These are phyloP conservation scores for Bombus impatiens DNA, from an alignment of 1,140 invertebrate species.

Conservation along the genomic window DNA sequence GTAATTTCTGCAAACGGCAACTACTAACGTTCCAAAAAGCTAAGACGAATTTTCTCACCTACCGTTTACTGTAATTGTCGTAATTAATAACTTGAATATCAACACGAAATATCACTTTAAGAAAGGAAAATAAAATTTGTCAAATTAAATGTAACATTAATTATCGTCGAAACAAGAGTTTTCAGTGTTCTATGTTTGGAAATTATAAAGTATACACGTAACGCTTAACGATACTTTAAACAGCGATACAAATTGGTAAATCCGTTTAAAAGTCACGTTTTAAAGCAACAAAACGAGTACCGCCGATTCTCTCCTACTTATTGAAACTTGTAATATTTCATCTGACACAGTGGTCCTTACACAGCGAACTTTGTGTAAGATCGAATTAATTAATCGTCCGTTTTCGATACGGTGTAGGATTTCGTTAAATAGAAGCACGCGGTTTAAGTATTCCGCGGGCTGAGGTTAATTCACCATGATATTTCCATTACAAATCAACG, in stretches of 20 bases:
- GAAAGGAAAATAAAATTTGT: background rate
- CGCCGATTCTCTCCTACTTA: background rate
- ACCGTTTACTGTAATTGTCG: background rate
- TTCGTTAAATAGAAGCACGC: background rate
- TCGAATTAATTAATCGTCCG: background rate
- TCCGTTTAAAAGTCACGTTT: no score
- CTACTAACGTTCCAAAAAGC: background rate
- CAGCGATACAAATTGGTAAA: no score
- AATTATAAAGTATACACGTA: no score
- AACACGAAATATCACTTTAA: background rate
- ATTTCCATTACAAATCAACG: conserved; percentile 3
- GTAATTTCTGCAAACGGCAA: background rate
- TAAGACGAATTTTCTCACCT: background rate
- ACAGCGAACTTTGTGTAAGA: background rate
- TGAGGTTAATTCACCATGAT: background rate
- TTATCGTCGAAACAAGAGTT: background rate
- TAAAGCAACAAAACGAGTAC: background rate
- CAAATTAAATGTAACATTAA: background rate
- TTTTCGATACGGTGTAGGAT: background rate
- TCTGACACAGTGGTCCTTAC: background rate
- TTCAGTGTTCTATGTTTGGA: no score
- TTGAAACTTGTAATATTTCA: background rate
- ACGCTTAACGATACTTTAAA: no score
- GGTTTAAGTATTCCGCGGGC: background rate
- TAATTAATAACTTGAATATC: background rate